Base-by-base conservation (phyloP, 2,113 vertebrate genomes). In the Cyprinus carpio region DNA sequence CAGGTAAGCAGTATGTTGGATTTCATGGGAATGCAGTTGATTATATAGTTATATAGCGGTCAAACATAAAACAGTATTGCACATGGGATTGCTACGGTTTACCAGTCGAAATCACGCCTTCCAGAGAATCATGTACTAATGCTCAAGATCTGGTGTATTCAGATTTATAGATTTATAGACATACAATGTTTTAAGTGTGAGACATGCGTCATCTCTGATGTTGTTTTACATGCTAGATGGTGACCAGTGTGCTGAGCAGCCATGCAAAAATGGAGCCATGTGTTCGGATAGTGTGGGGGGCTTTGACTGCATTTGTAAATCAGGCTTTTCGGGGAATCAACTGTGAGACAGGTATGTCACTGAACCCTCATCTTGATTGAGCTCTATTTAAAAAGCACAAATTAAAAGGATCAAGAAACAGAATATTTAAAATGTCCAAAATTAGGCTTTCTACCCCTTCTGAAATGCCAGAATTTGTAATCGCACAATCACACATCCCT, bases 261-360 rank as follows among this genome's bases (percentile, higher is more conserved):
- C 95, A 5, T 95, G 95, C 84, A 93, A 93, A 85, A 95, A 95
- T 13, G 94, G 94, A 71, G 95, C 92, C 77, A 87, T 95, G 92
- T 95, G 95, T 81, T 94, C 93, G 0, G 95, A 95, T 91, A 95
- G 95, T 4, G 94, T 95, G 4, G 95, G 94, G 25, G 92, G 94
- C 64, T 95, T 94, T 25, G 94, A 95, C 89, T 95, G 95, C 13
- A 90, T 95, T 85, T 95, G 95, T 91, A 95, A 95, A 90, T 87
- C 93, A 0, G 95, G 95, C 9, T 95, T 95, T 46, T 74, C 91
- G 0, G 95, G 95, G 95, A 9, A 84, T 90, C 58, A 91, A 94
- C 91, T 95, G 95, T 27, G 94, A 95, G 78, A 91, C 77, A 16
- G 95, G 95, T 95, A 78, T 78, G 49, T 51, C 16, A 16, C 27